phyloP scores from a whole-genome alignment of 2,888 invertebrate species.

The Ophion costatus region DNA sequence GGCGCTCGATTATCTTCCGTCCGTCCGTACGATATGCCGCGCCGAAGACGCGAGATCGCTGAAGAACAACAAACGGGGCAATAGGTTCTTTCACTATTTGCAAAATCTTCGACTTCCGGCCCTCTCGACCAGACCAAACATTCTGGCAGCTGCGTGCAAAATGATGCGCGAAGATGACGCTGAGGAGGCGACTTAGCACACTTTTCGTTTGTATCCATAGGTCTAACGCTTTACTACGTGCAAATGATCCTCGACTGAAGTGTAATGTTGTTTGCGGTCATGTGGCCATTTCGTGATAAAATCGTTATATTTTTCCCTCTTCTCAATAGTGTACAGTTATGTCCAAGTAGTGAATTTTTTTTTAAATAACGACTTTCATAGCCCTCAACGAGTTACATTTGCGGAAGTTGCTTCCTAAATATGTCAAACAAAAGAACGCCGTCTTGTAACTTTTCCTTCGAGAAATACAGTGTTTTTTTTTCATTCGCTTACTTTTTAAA shows the following conservation, averaged over 20 bases:
- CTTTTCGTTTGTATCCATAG: background rate
- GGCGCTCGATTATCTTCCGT: conserved; percentile 89
- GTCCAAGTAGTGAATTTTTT: background rate
- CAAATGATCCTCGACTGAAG: conserved; percentile 30
- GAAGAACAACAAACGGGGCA: conserved; percentile 87
- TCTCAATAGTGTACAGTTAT: background rate
- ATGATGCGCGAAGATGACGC: conserved; percentile 74
- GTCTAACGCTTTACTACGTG: background rate
- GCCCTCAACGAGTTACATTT: background rate
- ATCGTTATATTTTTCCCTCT: conserved; percentile 20
- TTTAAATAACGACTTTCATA: background rate
- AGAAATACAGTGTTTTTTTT: background rate
- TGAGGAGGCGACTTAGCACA: conserved; percentile 1
- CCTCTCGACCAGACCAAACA: conserved; percentile 71
- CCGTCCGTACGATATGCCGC: conserved; percentile 88
- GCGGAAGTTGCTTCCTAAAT: no score
- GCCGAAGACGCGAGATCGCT: conserved; percentile 87
- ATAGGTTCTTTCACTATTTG: conserved; percentile 92
- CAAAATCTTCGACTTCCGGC: conserved; percentile 84
- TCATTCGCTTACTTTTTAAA: background rate
- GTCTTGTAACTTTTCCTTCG: background rate
- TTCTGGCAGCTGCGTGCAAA: conserved; percentile 78
- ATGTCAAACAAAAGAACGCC: no score
- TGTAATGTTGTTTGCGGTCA: conserved; percentile 13
- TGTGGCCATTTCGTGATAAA: conserved; percentile 46